Conservation (phyloP, 1,140 invertebrate species). For the Notospermus geniculatus region DNA sequence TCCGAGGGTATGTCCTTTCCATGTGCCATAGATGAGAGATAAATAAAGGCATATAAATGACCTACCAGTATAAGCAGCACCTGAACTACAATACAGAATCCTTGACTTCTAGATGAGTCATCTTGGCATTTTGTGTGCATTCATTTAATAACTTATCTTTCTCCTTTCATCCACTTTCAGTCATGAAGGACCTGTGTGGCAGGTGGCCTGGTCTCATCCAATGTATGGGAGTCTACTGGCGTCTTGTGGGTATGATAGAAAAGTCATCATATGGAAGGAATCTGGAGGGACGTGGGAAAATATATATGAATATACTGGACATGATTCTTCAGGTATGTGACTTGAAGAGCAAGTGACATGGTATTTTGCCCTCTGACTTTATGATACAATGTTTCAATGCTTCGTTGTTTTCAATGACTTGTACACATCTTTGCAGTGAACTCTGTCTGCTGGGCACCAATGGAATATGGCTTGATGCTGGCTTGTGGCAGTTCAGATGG, state of each 20-base stretch:
- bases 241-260: slow-evolving; percentile 92
- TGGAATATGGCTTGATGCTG: slow-evolving; percentile 88
- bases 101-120: too few species aligned
- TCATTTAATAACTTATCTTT: not conserved
- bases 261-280: slow-evolving; percentile 96
- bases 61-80: too few species aligned
- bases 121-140: slow-evolving; percentile 13
- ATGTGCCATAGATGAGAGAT: too few species aligned
- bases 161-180: slow-evolving; percentile 35
- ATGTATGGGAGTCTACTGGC: slow-evolving; percentile 91
- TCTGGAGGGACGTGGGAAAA: slow-evolving; percentile 81
- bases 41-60: too few species aligned
- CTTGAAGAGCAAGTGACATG: too few species aligned
- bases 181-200: slow-evolving; percentile 97
- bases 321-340: slow-evolving; percentile 79
- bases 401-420: slow-evolving; percentile 6
- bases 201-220: slow-evolving; percentile 97
- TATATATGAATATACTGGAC: slow-evolving; percentile 87
- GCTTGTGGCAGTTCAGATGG: slow-evolving; percentile 97
- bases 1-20: too few species aligned
- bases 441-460: slow-evolving; percentile 93
- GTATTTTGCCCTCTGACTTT: too few species aligned
- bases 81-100: too few species aligned
- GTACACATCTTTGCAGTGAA: slow-evolving; percentile 74
- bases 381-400: too few species aligned